Percentiles rank a stretch among this genome's conserved stretches.
These are phyloP conservation scores for Chiroxiphia lanceolata DNA, from an alignment of 2,797 vertebrate genomes.

Conservation along the genomic window DNA sequence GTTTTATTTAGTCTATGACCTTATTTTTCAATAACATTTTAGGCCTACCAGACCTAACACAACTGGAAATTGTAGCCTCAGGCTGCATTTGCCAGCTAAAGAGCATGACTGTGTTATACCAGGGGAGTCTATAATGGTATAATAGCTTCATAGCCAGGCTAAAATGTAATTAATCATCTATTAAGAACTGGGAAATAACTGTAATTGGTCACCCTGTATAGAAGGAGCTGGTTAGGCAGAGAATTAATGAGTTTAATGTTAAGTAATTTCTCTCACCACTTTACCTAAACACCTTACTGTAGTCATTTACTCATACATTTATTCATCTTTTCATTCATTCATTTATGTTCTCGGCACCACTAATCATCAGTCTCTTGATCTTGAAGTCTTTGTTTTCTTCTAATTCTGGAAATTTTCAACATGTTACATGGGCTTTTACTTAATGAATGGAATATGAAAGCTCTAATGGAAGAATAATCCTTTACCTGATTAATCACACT, in stretches of 20 bases:
- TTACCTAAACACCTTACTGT: neutral
- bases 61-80: neutral
- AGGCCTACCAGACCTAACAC: neutral
- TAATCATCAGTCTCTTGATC: neutral
- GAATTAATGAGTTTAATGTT: neutral
- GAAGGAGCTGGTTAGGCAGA: neutral
- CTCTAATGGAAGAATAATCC: neutral
- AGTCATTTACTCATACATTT: neutral
- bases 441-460: neutral
- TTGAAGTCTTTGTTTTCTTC: neutral
- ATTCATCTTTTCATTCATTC: neutral
- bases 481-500: neutral
- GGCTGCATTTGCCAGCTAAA: slow-evolving; percentile 4
- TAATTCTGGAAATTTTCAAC: neutral
- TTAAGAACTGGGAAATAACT: slow-evolving; percentile 5
- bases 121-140: neutral
- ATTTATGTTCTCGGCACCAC: neutral
- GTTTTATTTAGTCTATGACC: slow-evolving; percentile 13
- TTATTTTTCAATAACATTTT: slow-evolving; percentile 5
- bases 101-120: neutral
- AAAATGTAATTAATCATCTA: slow-evolving; percentile 40
- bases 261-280: neutral
- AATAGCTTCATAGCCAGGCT: neutral
- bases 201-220: neutral
- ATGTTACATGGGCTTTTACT: neutral